Evolutionary conservation across 2,797 vertebrate genomes (phyloP), one percentile per base, ranked within the genome.

Genomic region (Sebastes iracundus): DNA sequence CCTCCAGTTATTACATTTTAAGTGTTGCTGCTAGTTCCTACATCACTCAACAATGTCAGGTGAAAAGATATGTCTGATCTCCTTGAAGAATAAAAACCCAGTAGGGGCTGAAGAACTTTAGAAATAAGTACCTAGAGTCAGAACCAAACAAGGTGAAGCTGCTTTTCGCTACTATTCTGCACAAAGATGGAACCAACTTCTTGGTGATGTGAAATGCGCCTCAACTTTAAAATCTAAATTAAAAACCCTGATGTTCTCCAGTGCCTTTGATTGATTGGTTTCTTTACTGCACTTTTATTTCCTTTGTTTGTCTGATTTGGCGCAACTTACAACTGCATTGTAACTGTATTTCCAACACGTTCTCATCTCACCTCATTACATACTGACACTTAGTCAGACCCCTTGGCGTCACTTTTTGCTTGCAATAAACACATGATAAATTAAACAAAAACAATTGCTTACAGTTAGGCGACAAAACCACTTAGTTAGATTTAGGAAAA

Each of bases 401-500:
- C 42, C 42, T 46, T 46, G 42, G 42, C 42, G 0, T 18, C 0
- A 46, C 42, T 20, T 46, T 46, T 46, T 0, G 0, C 6, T 46
- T 46, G 16, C 42, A 46, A 0, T 46, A 46, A 46, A 46, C 16
- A 46, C 16, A 46, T 46, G 16, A 0, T 46, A 20, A 20, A 46
- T 46, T 20, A 18, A 46, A 46, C 42, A 0, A 46, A 46, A 46
- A 46, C 16, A 18, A 0, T 18, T 46, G 16, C 42, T 46, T 46
- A 46, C 6, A 0, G 0, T 46, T 46, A 46, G 16, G 42, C 0
- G 42, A 46, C 42, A 46, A 46, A 46, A 46, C 42, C 42, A 46
- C 16, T 46, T 46, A 18, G 16, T 46, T 46, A 18, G 42, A 46
- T 46, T 46, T 46, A 46, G 42, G 42, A 18, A 46, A 46, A 46